Conservation (phyloP, 2,113 vertebrate genomes). For the Hirundichthys speculiger region DNA sequence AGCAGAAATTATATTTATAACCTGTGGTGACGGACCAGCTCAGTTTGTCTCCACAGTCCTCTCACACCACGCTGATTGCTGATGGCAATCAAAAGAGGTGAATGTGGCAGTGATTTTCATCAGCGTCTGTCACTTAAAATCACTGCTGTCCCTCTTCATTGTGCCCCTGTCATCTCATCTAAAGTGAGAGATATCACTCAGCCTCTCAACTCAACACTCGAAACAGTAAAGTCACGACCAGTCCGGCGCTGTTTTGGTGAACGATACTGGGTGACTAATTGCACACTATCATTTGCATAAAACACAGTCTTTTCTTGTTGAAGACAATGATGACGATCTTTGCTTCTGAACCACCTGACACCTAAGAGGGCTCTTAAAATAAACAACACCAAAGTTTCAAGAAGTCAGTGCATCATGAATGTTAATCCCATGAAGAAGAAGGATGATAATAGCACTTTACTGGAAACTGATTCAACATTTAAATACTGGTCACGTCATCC, state of each 20-base stretch:
- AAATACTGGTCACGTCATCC: too few relatives aligned
- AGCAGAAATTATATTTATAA: constrained; percentile 1
- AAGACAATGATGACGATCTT: background rate
- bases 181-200: constrained; percentile 50
- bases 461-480: too few relatives aligned
- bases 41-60: constrained; percentile 19
- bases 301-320: too few relatives aligned
- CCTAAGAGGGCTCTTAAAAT: too few relatives aligned
- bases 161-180: constrained; percentile 27
- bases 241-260: background rate
- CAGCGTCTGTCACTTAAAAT: constrained; percentile 57
- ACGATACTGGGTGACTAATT: too few relatives aligned
- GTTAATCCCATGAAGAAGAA: too few relatives aligned
- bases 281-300: too few relatives aligned
- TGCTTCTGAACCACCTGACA: background rate
- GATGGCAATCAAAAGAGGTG: constrained; percentile 21
- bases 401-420: too few relatives aligned
- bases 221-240: constrained; percentile 14
- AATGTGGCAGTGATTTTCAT: constrained; percentile 27
- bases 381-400: too few relatives aligned
- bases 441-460: too few relatives aligned
- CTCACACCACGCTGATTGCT: background rate
- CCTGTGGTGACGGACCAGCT: constrained; percentile 20
- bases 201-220: constrained; percentile 15
- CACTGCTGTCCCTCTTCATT: constrained; percentile 21